phyloP scores from a whole-genome alignment of 1,140 invertebrate species.

The Telenomus remus region DNA sequence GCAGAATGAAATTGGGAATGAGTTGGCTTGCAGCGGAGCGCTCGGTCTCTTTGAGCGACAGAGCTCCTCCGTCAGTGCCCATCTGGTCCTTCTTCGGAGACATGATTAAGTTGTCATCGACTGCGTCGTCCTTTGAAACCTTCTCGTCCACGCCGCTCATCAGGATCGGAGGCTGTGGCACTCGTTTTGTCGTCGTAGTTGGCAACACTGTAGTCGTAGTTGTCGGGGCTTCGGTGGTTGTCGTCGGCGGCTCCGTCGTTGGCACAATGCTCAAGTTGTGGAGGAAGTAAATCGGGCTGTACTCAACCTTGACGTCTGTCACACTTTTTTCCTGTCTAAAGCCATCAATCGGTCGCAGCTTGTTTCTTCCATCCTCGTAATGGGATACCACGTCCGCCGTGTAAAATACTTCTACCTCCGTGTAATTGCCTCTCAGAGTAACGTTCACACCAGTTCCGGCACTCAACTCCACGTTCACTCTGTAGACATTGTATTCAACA shows the following conservation, averaged over 20 bases:
- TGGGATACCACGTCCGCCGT: slow-evolving; percentile 81
- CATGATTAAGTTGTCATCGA: slow-evolving; percentile 67
- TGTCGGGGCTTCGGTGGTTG: slow-evolving; percentile 79
- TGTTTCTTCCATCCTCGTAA: slow-evolving; percentile 79
- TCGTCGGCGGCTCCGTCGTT: slow-evolving; percentile 84
- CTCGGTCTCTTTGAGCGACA: slow-evolving; percentile 62
- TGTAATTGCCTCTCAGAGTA: slow-evolving; percentile 82
- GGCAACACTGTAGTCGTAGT: slow-evolving; percentile 59
- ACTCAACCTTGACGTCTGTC: slow-evolving; percentile 80
- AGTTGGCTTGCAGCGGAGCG: slow-evolving; percentile 8
- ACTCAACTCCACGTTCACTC: slow-evolving; percentile 79
- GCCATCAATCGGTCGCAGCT: slow-evolving; percentile 76
- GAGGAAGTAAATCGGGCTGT: slow-evolving; percentile 83
- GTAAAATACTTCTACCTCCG: slow-evolving; percentile 83
- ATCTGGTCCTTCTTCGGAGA: slow-evolving; percentile 66
- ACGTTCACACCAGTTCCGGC: slow-evolving; percentile 87
- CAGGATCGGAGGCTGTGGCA: slow-evolving; percentile 45
- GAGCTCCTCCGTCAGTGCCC: slow-evolving; percentile 65
- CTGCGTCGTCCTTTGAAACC: slow-evolving; percentile 35
- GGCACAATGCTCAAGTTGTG: slow-evolving; percentile 84
- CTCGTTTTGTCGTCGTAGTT: slow-evolving; percentile 35
- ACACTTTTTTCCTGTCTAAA: slow-evolving; percentile 80
- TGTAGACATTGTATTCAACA: slow-evolving; percentile 36
- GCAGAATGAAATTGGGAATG: slow-evolving; percentile 28
- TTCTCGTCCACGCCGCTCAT: slow-evolving; percentile 42